Conservation (phyloP, 1,140 invertebrate genomes). For the Euura lappo region DNA sequence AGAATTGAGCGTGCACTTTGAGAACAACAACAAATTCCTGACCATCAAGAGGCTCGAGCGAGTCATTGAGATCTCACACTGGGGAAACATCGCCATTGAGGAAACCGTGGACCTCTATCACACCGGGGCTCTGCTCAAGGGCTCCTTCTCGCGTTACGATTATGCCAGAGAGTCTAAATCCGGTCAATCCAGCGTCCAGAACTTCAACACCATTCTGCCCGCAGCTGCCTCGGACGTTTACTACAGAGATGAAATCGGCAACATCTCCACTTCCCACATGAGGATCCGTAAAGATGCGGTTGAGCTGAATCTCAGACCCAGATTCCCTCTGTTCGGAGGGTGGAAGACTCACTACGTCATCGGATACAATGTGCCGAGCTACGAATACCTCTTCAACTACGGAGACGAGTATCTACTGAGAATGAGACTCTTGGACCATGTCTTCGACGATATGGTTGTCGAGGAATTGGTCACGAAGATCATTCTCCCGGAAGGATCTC, state of each 20-base stretch:
- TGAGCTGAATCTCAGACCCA: conserved; percentile 91
- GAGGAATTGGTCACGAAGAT: conserved; percentile 90
- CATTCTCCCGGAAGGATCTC: conserved; percentile 92
- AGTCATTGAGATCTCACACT: conserved; percentile 95
- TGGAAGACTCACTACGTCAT: conserved; percentile 98
- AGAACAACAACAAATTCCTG: conserved; percentile 96
- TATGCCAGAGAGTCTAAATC: conserved; percentile 90
- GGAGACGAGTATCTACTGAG: conserved; percentile 86
- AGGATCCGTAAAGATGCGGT: conserved; percentile 87
- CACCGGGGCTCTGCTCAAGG: conserved; percentile 90
- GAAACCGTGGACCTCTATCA: conserved; percentile 92
- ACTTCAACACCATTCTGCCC: conserved; percentile 92
- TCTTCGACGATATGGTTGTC: conserved; percentile 96
- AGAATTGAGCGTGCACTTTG: conserved; percentile 86
- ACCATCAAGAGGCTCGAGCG: conserved; percentile 87
- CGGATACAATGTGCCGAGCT: conserved; percentile 97
- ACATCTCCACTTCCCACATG: conserved; percentile 98
- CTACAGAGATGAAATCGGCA: conserved; percentile 98
- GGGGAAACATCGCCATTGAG: conserved; percentile 98
- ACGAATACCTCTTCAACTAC: conserved; percentile 90
- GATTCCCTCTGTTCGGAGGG: conserved; percentile 98
- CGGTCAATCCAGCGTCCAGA: conserved; percentile 86
- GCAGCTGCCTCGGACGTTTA: conserved; percentile 91
- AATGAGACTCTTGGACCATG: conserved; percentile 93
- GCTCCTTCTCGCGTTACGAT: conserved; percentile 94